phyloP scores from a whole-genome alignment of 2,797 vertebrate species.

The Perodicticus potto region DNA sequence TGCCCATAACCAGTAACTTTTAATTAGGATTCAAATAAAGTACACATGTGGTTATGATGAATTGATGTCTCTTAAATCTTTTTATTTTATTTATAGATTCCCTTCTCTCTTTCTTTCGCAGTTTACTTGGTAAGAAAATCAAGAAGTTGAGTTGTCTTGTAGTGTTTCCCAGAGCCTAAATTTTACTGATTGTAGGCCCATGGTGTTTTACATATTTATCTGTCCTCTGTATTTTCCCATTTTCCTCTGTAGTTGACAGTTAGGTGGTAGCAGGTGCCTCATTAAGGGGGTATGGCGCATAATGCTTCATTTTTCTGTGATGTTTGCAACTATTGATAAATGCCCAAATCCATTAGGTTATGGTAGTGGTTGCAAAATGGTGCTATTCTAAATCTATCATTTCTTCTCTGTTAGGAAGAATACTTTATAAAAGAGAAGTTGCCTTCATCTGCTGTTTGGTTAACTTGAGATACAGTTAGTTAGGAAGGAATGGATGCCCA shows the following conservation, averaged over 20 bases:
- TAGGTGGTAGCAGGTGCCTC: not conserved
- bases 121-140: conserved; percentile 34
- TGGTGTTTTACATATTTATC: not conserved
- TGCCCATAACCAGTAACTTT: not conserved
- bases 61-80: not conserved
- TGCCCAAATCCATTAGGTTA: not conserved
- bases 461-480: not conserved
- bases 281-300: not conserved
- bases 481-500: not conserved
- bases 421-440: not conserved
- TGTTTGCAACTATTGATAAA: not conserved
- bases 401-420: not conserved
- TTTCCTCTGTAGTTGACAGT: not conserved
- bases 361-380: not conserved
- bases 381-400: not conserved
- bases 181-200: not conserved
- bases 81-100: not conserved
- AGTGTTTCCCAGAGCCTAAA: not conserved
- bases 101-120: not conserved
- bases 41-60: not conserved
- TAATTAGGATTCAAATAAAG: not conserved
- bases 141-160: not conserved
- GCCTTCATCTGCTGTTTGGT: not conserved
- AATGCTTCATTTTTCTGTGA: not conserved
- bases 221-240: not conserved